These are phyloP conservation scores for Muscicapa comitata DNA, from an alignment of 2,797 vertebrate species.

Conservation along the genomic window DNA sequence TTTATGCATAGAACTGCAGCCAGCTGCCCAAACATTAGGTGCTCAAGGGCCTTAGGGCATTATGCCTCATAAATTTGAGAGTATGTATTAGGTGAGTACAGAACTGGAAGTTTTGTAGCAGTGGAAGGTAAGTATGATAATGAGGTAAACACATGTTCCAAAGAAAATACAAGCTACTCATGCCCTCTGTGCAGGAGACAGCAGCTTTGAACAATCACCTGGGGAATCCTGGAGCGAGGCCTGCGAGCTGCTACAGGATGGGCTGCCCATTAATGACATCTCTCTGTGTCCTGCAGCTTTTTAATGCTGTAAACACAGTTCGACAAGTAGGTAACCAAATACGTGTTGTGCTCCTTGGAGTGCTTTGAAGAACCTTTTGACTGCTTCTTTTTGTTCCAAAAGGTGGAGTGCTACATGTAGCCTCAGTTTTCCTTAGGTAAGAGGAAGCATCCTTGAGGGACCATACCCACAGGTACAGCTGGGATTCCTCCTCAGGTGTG, in stretches of 20 bases:
- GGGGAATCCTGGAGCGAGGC: background rate
- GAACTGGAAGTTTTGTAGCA: slow-evolving; percentile 2
- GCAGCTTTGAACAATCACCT: background rate
- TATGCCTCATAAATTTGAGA: slow-evolving; percentile 22
- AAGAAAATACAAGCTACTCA: background rate
- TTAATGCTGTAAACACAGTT: background rate
- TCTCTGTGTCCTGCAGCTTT: background rate
- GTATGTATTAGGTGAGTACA: slow-evolving; percentile 47
- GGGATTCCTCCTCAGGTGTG: accelerated
- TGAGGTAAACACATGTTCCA: slow-evolving; percentile 49
- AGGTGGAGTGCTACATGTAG: background rate
- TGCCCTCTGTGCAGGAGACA: background rate
- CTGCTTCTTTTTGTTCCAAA: background rate
- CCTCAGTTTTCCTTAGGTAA: background rate
- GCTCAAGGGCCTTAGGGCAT: background rate
- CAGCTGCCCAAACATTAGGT: slow-evolving; percentile 45
- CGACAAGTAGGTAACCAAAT: background rate
- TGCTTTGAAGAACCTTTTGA: background rate
- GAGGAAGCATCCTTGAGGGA: background rate
- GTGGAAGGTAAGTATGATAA: slow-evolving; percentile 24
- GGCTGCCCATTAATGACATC: background rate
- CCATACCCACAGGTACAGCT: background rate
- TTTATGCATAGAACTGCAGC: background rate
- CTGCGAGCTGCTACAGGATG: background rate
- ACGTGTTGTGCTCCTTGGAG: background rate